Conservation (phyloP, 23 tunicate species). For the Clavelina lepadiformis region DNA sequence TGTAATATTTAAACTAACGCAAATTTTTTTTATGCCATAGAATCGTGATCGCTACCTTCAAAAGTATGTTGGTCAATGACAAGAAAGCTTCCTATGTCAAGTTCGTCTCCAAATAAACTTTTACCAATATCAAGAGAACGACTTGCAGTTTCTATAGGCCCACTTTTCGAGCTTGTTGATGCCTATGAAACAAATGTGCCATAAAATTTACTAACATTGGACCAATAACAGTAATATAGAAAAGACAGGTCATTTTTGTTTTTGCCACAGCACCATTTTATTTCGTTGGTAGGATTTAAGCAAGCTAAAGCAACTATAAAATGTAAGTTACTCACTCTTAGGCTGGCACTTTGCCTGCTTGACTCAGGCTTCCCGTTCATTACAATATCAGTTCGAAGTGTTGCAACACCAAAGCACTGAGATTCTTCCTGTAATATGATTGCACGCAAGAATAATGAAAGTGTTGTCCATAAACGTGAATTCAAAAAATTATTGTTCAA, state of each 20-base stretch:
- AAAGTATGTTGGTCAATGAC: conserved; percentile 94
- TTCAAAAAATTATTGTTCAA: neutral
- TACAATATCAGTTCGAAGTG: conserved; percentile 35
- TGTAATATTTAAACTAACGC: neutral
- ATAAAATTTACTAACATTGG: too few relatives aligned
- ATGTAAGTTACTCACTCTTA: conserved; percentile 52
- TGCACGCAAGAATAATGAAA: neutral
- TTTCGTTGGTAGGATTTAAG: too few relatives aligned
- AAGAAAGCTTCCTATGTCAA: conserved; percentile 54
- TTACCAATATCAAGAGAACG: conserved; percentile 15
- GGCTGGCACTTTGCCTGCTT: conserved; percentile 49
- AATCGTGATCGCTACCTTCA: conserved; percentile 31
- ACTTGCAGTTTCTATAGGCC: conserved; percentile 12
- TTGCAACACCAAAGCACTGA: conserved; percentile 72
- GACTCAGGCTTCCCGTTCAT: conserved; percentile 7
- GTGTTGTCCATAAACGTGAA: neutral
- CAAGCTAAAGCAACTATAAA: too few relatives aligned
- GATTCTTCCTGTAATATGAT: conserved; percentile 44
- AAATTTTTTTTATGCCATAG: neutral
- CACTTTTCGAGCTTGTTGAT: conserved; percentile 29
- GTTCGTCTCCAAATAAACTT: conserved; percentile 46
- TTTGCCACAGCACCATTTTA: too few relatives aligned
- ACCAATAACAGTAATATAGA: too few relatives aligned
- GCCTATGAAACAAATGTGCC: too few relatives aligned
- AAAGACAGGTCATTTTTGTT: too few relatives aligned